Base-by-base conservation (phyloP, 2,888 invertebrate species). In the Acronicta alni region DNA sequence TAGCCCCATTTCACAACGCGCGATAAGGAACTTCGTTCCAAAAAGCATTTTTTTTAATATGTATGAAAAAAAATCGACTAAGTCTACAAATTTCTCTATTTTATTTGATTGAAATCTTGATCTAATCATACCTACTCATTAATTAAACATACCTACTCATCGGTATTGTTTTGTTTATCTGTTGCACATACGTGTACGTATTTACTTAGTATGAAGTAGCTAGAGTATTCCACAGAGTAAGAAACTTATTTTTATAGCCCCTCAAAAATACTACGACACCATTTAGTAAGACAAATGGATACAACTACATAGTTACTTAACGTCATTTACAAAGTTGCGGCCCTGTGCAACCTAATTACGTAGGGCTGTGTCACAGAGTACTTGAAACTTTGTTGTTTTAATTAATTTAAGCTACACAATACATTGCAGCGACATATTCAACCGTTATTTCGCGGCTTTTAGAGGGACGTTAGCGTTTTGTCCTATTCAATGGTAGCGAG, bases 351-450 rank as follows among this genome's bases (percentile, higher is more conserved):
- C 79, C 76, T 79, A 80, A 85, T 85, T 83, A 84, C 63, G 57
- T 51, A 64, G 47, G 47, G 70, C 65, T 67, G 56, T 75, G 80
- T 77, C 79, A 82, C 66, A 66, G 79, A 72, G 72, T 69, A 66
- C 72, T 83, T 67, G 70, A 80, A 87, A 88, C 84, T 89, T 88
- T 84, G 86, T 85, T 82, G 85, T 83, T 86, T 86, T 88, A 86
- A 88, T 89, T 89, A 89, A 87, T 86, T 82, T 84, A 81, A 67
- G 55, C 44, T 70, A 62, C 60, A 77, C 64, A 75, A 78, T 77
- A 82, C 79, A 77, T 75, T 78, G 80, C 71, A 72, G 69, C 69
- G 71, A 80, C 81, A 79, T 75, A 77, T 76, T 76, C 69, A 73
- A 73, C 26, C 45, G 60, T 59, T 78, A 72, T 66, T 73, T 49